Percentiles rank a stretch among this genome's conserved stretches.
Evolutionary conservation across 2,113 vertebrate species (phyloP).

Genomic region (Antennarius striatus): DNA sequence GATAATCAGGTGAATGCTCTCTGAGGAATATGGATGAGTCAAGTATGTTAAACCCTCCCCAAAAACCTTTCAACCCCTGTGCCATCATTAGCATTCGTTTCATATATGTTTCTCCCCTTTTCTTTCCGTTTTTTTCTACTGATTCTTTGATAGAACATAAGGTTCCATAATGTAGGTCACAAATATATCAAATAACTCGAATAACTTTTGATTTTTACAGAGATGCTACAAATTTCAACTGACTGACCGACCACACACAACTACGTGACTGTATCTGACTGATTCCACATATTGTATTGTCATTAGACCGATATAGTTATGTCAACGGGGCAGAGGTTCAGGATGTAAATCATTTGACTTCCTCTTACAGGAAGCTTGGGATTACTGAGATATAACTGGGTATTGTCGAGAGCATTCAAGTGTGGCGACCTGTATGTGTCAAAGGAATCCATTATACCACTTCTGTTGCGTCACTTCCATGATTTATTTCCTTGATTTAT

Average conservation of each 20-base stretch:
- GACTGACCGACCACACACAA: neutral
- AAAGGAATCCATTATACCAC: neutral
- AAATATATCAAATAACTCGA: neutral
- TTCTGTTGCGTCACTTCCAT: neutral
- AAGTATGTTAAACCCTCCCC: no score
- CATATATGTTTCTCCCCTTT: no score
- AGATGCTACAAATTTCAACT: constrained; percentile 5
- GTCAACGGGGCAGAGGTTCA: constrained; percentile 11
- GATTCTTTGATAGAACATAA: constrained; percentile 6
- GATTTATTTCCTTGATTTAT: neutral
- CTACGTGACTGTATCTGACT: neutral
- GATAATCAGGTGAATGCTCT: no score
- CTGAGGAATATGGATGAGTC: no score
- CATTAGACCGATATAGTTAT: constrained; percentile 30
- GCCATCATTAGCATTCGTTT: no score
- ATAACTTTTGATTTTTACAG: no score
- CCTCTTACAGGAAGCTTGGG: constrained; percentile 13
- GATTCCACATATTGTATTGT: constrained; percentile 42
- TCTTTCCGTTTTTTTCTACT: no score
- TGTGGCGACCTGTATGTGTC: constrained; percentile 14
- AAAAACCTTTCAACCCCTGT: no score
- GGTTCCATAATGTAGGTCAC: constrained; percentile 3
- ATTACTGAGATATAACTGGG: constrained; percentile 20
- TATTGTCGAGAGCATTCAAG: constrained; percentile 18
- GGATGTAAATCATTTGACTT: constrained; percentile 32